phyloP scores from a whole-genome alignment of 2,888 invertebrate genomes.

The Blera fallax region DNA sequence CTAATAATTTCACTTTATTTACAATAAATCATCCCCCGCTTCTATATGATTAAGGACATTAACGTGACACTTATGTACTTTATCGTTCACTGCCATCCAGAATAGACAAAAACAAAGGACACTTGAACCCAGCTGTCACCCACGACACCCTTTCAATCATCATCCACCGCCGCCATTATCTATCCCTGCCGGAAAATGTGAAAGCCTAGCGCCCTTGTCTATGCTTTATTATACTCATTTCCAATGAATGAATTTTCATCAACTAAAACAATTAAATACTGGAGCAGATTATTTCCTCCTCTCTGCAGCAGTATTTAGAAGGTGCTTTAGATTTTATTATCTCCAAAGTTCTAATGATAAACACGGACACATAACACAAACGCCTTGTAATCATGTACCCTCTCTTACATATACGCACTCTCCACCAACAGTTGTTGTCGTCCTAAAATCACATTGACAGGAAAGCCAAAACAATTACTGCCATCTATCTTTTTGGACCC shows the following conservation, averaged over 20 bases:
- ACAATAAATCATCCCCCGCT: conserved; percentile 44
- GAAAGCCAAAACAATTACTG: conserved; percentile 64
- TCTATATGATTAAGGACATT: conserved; percentile 44
- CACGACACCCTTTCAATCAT: conserved; percentile 65
- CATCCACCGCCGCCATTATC: neutral
- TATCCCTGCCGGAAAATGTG: conserved; percentile 12
- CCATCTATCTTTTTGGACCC: conserved; percentile 59
- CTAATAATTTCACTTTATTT: conserved; percentile 46
- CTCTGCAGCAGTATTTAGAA: conserved; percentile 60
- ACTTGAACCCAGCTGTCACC: conserved; percentile 63
- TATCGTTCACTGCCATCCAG: conserved; percentile 29
- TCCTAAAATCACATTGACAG: conserved; percentile 68
- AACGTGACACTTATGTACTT: conserved; percentile 63
- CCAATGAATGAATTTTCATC: conserved; percentile 71
- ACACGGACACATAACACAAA: conserved; percentile 27
- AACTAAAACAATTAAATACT: conserved; percentile 70
- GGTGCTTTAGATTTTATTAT: conserved; percentile 68
- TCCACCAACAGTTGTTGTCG: conserved; percentile 19
- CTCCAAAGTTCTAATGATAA: conserved; percentile 45
- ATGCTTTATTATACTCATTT: conserved; percentile 63
- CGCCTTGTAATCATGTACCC: conserved; percentile 32
- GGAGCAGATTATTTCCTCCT: conserved; percentile 51
- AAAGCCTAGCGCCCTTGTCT: conserved; percentile 35
- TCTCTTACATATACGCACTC: conserved; percentile 18
- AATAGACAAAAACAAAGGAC: conserved; percentile 38